Conservation (phyloP, 37 sponge, comb jelly and placozoan genomes). For the Chondrilla cf. caribensis region DNA sequence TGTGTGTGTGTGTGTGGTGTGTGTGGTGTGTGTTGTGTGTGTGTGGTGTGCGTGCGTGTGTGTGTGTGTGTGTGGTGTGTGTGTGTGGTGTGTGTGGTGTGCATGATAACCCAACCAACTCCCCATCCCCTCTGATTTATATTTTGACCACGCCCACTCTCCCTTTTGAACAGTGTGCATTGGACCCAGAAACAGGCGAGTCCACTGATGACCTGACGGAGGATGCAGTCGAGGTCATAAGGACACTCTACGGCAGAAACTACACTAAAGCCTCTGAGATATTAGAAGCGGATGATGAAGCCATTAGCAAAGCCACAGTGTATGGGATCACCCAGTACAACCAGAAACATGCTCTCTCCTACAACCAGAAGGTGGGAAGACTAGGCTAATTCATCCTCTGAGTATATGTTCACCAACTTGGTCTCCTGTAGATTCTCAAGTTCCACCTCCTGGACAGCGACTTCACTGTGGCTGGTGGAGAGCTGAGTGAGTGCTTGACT, state of each 20-base stretch:
- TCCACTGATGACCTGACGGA: background rate
- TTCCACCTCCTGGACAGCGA: slow-evolving; percentile 69
- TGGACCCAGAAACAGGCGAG: slow-evolving; percentile 12
- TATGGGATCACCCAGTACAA: slow-evolving; percentile 19
- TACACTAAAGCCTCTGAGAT: slow-evolving; percentile 15
- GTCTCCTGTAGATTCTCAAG: slow-evolving; percentile 36
- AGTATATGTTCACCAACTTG: too few relatives aligned
- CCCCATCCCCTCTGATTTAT: too few relatives aligned
- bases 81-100: too few relatives aligned
- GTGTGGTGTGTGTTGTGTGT: too few relatives aligned
- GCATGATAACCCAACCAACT: too few relatives aligned
- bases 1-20: too few relatives aligned
- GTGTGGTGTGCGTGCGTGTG: too few relatives aligned
- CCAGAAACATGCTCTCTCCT: background rate
- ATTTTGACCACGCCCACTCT: background rate
- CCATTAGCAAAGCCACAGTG: background rate
- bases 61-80: too few relatives aligned
- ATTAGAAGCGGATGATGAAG: slow-evolving; percentile 12
- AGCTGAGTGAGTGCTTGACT: slow-evolving; percentile 82
- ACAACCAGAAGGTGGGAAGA: slow-evolving; percentile 22
- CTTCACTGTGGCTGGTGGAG: slow-evolving; percentile 78
- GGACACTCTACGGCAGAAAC: background rate
- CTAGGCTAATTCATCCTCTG: too few relatives aligned
- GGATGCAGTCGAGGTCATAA: background rate
- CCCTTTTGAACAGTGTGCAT: background rate